Base-by-base conservation (phyloP, 2,797 vertebrate genomes). In the Sebastes hubbsi region DNA sequence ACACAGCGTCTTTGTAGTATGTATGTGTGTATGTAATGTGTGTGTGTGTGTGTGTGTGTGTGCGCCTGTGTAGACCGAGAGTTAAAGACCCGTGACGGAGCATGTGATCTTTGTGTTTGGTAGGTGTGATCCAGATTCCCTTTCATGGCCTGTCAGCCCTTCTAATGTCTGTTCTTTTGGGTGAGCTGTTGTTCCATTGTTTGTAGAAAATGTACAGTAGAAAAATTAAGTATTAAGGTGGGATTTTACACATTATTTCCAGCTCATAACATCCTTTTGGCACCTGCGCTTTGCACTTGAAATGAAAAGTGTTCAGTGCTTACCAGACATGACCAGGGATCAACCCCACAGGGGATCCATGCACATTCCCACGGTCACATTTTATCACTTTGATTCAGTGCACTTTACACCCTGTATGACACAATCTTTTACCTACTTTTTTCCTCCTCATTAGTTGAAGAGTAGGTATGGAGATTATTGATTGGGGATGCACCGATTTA, bases 371-470 rank as follows among this genome's bases (percentile, higher is more conserved):
- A 67, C 67, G 42, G 61, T 79, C 36, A 7, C 74, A 76, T 89
- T 88, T 72, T 81, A 56, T 84, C 90, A 83, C 82, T 87, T 93
- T 85, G 72, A 77, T 91, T 88, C 77, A 82, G 66, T 85, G 93
- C 93, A 94, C 94, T 94, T 94, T 93, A 92, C 80, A 70, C 29
- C 77, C 61, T 65, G 49, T 82, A 66, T 74, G 85, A 82, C 85
- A 81, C 81, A 65, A 59, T 74, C 75, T 76, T 66, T 70, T 42
- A 42, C 38, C 2, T 14, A 42, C 14, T 42, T 68, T 46, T 29
- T 20, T 30, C 8, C 38, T 22, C 34, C 14, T 76, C 24, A 9
- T 82, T 29, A 62, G 24, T 79, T 4, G 3, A 74, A 68, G 42
- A 5, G 52, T 54, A 79, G 59, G 20, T 61, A 11, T 72, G 29